A percentile compares a stretch with the other conserved stretches of the same genome.
Evolutionary conservation across 2,797 vertebrate species (phyloP).

Genomic region (Chiropotes sagulatus): DNA sequence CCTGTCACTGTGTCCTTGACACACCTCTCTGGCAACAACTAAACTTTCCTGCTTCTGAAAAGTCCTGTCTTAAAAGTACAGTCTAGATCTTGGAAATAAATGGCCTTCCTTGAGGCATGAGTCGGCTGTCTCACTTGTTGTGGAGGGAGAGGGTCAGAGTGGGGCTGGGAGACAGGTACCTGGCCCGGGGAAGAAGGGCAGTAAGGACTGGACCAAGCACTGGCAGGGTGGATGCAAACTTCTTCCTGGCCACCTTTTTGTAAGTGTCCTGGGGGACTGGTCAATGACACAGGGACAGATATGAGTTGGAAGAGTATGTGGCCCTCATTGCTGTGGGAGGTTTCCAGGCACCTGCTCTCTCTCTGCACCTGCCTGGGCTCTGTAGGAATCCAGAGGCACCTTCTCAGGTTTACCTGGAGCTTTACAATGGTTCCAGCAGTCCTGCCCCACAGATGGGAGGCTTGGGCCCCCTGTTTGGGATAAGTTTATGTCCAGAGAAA

Average conservation of each 20-base stretch:
- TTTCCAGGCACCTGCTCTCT: neutral
- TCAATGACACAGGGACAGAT: neutral
- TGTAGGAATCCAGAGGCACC: neutral
- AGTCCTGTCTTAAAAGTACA: slow-evolving; percentile 72
- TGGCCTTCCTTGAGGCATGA: slow-evolving; percentile 61
- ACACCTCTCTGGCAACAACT: slow-evolving; percentile 70
- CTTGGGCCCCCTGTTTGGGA: neutral
- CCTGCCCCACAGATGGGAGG: neutral
- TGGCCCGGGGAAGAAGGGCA: accelerated
- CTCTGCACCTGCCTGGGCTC: no score
- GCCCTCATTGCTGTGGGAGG: neutral
- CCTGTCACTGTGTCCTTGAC: slow-evolving; percentile 69
- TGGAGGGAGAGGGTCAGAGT: neutral
- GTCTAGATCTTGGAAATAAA: slow-evolving; percentile 86
- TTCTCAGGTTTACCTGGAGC: neutral
- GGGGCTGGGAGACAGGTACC: neutral
- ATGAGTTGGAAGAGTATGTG: neutral
- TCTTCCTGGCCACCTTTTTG: neutral
- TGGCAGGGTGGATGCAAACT: neutral
- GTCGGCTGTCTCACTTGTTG: slow-evolving; percentile 63
- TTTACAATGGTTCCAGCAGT: neutral
- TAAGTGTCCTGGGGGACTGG: neutral
- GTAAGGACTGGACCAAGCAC: neutral
- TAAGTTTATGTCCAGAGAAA: neutral
- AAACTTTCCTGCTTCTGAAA: slow-evolving; percentile 74